Evolutionary conservation across 2,797 vertebrate genomes (phyloP).

Genomic region (Anas georgica): DNA sequence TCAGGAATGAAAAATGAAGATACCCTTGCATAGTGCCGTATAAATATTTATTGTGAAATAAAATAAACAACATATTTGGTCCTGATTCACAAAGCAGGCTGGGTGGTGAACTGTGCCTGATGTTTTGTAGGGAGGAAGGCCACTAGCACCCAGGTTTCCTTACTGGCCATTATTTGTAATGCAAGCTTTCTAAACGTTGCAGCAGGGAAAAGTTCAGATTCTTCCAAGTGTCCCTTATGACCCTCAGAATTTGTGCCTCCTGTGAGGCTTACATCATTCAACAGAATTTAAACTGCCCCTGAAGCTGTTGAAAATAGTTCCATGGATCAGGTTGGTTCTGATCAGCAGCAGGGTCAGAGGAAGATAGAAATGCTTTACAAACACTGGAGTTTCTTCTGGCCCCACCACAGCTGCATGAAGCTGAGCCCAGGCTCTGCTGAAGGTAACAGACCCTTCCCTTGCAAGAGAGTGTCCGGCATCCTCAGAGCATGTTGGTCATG

Average conservation of each 20-base stretch:
- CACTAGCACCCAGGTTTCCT: neutral
- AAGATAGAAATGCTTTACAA: neutral
- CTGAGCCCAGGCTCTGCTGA: neutral
- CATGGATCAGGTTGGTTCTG: neutral
- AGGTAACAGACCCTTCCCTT: accelerated
- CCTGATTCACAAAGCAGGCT: neutral
- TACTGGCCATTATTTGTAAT: neutral
- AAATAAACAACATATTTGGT: slow-evolving; percentile 18
- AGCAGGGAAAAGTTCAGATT: neutral
- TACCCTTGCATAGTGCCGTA: neutral
- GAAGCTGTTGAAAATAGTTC: neutral
- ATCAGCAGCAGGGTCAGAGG: neutral
- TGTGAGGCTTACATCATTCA: neutral
- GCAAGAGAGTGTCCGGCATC: accelerated
- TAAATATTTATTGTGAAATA: slow-evolving; percentile 43
- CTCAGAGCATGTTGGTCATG: neutral
- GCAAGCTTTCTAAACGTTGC: neutral
- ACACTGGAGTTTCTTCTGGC: neutral
- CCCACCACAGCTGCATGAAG: neutral
- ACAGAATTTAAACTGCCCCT: neutral
- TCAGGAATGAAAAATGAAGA: neutral
- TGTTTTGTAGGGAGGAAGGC: neutral
- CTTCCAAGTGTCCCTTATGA: neutral
- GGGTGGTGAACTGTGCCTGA: neutral
- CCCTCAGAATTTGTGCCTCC: neutral